Conservation (phyloP, 2,888 invertebrate species). For the Drosophila anomalata region DNA sequence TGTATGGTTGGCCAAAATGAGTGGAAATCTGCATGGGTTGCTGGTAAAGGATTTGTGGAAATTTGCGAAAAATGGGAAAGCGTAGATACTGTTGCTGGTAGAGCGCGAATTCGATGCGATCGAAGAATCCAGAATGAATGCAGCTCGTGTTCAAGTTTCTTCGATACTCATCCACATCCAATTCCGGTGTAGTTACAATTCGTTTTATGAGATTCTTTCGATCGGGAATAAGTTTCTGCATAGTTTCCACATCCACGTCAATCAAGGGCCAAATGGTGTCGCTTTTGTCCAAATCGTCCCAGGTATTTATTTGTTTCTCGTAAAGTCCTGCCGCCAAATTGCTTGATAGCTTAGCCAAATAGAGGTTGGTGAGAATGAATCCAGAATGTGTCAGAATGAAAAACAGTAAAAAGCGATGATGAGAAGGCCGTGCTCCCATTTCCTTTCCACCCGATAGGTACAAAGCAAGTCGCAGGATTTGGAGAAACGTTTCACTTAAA, state of each 20-base stretch:
- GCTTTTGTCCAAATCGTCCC: constrained; percentile 59
- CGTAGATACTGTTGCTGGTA: constrained; percentile 68
- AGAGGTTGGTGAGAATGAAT: constrained; percentile 64
- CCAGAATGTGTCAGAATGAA: constrained; percentile 51
- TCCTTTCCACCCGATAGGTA: constrained; percentile 39
- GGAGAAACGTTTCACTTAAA: constrained; percentile 47
- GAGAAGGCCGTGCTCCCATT: constrained; percentile 13
- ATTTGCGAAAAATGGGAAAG: constrained; percentile 54
- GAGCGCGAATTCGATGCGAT: constrained; percentile 60
- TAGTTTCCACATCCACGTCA: constrained; percentile 32
- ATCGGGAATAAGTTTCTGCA: constrained; percentile 48
- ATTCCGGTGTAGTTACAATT: constrained; percentile 34
- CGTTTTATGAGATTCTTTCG: constrained; percentile 55
- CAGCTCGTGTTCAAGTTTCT: constrained; percentile 53
- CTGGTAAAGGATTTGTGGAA: constrained; percentile 54
- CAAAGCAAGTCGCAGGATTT: constrained; percentile 40
- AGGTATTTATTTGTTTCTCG: constrained; percentile 54
- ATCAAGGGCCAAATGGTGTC: constrained; percentile 49
- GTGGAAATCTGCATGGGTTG: constrained; percentile 63
- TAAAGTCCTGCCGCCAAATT: constrained; percentile 63
- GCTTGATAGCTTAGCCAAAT: constrained; percentile 61
- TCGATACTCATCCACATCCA: constrained; percentile 39
- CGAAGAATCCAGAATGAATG: constrained; percentile 55
- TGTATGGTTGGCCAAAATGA: constrained; percentile 64
- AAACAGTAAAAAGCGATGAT: constrained; percentile 44